phyloP scores from a whole-genome alignment of 2,113 vertebrate genomes.

The Chlorodrepanis virens region DNA sequence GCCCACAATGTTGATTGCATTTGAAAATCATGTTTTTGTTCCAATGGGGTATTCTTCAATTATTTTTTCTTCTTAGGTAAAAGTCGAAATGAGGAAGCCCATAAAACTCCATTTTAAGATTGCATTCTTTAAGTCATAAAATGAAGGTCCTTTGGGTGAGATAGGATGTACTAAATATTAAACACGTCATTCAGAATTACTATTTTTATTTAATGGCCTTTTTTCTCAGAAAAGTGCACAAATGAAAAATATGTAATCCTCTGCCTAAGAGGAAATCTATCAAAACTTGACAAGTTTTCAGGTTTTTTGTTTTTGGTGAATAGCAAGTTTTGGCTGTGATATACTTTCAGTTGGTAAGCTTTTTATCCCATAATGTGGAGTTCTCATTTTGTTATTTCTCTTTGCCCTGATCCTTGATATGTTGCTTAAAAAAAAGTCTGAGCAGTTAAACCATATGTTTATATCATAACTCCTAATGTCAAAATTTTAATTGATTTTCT shows the following conservation, averaged over 20 bases:
- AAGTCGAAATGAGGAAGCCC: neutral
- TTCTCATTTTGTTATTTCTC: conserved; percentile 9
- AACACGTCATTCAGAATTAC: neutral
- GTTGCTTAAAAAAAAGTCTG: neutral
- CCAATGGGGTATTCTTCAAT: neutral
- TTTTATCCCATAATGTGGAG: neutral
- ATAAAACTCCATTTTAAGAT: conserved; percentile 15
- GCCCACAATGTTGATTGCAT: neutral
- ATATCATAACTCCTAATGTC: conserved; percentile 59
- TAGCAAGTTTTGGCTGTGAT: neutral
- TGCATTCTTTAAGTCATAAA: neutral
- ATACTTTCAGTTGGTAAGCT: neutral
- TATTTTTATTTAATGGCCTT: neutral
- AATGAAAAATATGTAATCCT: neutral
- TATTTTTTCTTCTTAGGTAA: neutral
- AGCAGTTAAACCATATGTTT: conserved; percentile 51
- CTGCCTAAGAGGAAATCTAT: neutral
- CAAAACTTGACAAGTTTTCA: neutral
- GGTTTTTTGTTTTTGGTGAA: neutral
- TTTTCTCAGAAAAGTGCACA: conserved; percentile 2
- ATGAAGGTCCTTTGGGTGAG: neutral
- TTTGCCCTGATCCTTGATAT: neutral
- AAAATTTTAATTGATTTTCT: conserved; percentile 72
- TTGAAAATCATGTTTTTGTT: neutral
- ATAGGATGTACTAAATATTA: neutral